phyloP scores from a whole-genome alignment of 2,113 vertebrate genomes.

The Toxotes jaculatrix region DNA sequence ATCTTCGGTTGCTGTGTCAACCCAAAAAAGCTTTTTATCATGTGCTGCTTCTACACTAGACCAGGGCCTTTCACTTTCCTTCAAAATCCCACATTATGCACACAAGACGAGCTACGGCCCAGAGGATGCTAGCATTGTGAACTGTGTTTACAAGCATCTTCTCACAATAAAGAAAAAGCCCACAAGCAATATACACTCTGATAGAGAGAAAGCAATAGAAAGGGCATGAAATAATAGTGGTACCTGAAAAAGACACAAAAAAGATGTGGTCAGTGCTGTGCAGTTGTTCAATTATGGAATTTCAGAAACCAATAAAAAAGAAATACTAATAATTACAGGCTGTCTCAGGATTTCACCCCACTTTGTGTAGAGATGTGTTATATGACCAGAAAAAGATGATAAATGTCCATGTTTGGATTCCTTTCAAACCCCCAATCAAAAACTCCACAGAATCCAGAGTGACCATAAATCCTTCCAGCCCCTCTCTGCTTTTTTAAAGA shows the following conservation, averaged over 20 bases:
- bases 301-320: constrained; percentile 30
- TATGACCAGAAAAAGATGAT: constrained; percentile 15
- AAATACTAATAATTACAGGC: background rate
- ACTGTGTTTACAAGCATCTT: constrained; percentile 65
- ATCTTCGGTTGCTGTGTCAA: constrained; percentile 34
- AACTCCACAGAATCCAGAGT: constrained; percentile 37
- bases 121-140: constrained; percentile 55
- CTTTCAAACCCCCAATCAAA: constrained; percentile 44
- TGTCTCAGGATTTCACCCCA: background rate
- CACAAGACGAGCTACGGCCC: constrained; percentile 48
- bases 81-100: constrained; percentile 55
- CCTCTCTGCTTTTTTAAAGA: constrained; percentile 37
- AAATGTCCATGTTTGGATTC: constrained; percentile 51
- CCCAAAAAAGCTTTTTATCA: constrained; percentile 21
- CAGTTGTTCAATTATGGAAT: constrained; percentile 4
- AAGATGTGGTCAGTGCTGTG: background rate
- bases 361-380: background rate
- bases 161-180: constrained; percentile 44
- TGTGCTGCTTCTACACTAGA: constrained; percentile 37
- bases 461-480: constrained; percentile 34
- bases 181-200: constrained; percentile 43
- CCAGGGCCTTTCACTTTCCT: constrained; percentile 40
- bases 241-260: constrained; percentile 1
- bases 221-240: background rate
- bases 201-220: constrained; percentile 9